These are phyloP conservation scores for Formicarius rufipectus DNA, from an alignment of 2,113 vertebrate genomes.

Conservation along the genomic window DNA sequence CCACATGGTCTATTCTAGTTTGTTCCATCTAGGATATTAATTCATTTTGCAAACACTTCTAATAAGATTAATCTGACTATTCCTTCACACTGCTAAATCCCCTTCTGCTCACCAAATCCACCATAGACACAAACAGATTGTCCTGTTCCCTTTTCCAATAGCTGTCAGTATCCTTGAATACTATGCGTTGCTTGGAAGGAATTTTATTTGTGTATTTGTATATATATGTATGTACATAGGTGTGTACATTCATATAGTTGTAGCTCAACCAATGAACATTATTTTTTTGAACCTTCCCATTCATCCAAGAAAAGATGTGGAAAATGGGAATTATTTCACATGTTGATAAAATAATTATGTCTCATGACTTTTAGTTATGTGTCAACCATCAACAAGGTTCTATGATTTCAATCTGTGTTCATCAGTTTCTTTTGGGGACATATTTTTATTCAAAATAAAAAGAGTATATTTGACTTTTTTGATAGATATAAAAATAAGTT, in stretches of 20 bases:
- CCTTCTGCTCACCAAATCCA: not conserved
- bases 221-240: not conserved
- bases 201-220: not conserved
- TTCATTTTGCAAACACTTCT: not conserved
- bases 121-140: not conserved
- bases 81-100: not conserved
- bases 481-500: not conserved
- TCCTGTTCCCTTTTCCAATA: not conserved
- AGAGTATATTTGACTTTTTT: fast-evolving
- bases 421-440: not conserved
- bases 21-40: not conserved
- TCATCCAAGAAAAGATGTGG: not conserved
- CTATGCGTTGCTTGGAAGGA: not conserved
- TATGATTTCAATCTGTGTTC: not conserved
- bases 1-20: not conserved
- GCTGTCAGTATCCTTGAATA: not conserved
- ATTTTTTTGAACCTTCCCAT: not conserved
- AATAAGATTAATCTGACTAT: not conserved
- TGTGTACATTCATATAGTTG: not conserved
- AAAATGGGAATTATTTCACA: not conserved
- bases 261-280: not conserved
- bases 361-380: not conserved
- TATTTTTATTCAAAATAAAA: not conserved
- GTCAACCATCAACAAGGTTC: not conserved
- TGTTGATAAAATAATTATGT: not conserved